phyloP scores from a whole-genome alignment of 2,888 invertebrate genomes.

The Parnassius glacialis region DNA sequence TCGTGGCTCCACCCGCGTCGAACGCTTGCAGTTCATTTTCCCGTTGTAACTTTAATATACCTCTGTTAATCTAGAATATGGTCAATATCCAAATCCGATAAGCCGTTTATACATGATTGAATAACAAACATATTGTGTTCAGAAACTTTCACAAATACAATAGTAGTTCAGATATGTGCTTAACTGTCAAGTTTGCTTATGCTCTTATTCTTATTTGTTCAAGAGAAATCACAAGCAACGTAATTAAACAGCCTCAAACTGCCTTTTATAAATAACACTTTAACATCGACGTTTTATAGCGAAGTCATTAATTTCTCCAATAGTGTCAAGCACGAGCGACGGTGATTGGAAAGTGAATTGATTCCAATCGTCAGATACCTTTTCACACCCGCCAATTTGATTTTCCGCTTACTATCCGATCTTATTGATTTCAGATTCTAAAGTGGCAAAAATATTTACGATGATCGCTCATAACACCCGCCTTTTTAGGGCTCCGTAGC shows the following conservation, averaged over 20 bases:
- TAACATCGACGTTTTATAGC: conserved; percentile 20
- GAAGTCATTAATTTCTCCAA: conserved; percentile 28
- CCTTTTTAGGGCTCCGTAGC: no score
- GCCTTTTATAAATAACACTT: conserved; percentile 9
- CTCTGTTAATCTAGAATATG: no score
- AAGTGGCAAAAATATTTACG: neutral
- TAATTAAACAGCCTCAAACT: conserved; percentile 8
- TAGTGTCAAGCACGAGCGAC: conserved; percentile 38
- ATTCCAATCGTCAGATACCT: conserved; percentile 50
- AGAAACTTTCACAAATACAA: no score
- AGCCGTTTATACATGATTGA: no score
- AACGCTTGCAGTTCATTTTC: no score
- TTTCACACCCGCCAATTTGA: conserved; percentile 47
- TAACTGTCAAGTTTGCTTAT: no score
- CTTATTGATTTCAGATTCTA: conserved; percentile 11
- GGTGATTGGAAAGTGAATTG: conserved; percentile 54
- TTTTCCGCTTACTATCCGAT: conserved; percentile 50
- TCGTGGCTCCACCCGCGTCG: no score
- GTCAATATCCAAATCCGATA: no score
- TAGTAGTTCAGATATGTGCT: no score
- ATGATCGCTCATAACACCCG: neutral
- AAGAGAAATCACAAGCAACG: conserved; percentile 6
- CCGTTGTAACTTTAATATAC: no score
- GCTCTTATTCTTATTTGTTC: neutral
- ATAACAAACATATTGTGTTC: no score